Conservation (phyloP, 2,888 invertebrate species). For the Lasioglossum calceatum region DNA sequence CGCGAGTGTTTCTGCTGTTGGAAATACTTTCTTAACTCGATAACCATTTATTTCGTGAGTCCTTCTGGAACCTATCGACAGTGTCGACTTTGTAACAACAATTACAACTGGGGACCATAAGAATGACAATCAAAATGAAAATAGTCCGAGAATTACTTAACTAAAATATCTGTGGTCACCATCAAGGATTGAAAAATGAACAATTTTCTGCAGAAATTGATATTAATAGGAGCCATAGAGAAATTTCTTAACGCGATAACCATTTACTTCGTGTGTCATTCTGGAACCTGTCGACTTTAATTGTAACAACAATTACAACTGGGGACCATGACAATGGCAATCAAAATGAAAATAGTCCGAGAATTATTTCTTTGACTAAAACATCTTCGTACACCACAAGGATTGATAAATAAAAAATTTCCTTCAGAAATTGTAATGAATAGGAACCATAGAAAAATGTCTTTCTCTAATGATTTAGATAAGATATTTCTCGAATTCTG, state of each 20-base stretch:
- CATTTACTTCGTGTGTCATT: neutral
- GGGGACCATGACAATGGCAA: neutral
- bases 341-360: neutral
- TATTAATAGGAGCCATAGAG: no score
- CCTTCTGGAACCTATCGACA: neutral
- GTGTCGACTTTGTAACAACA: neutral
- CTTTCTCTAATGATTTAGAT: no score
- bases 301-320: neutral
- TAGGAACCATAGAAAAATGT: no score
- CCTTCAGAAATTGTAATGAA: no score
- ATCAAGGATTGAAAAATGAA: no score
- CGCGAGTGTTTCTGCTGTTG: neutral
- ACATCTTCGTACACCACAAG: no score
- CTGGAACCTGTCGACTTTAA: neutral
- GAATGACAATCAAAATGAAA: neutral
- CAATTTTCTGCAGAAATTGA: no score
- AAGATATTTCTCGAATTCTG: no score
- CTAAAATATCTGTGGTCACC: no score
- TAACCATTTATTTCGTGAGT: neutral
- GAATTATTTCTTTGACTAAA: no score
- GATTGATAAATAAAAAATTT: no score
- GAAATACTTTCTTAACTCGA: neutral
- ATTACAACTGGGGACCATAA: neutral
- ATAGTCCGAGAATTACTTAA: neutral
- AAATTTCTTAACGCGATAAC: neutral